Percentiles rank a stretch among this genome's conserved stretches.
phyloP scores from a whole-genome alignment of 2,888 invertebrate species.

The Platycnemis pennipes region DNA sequence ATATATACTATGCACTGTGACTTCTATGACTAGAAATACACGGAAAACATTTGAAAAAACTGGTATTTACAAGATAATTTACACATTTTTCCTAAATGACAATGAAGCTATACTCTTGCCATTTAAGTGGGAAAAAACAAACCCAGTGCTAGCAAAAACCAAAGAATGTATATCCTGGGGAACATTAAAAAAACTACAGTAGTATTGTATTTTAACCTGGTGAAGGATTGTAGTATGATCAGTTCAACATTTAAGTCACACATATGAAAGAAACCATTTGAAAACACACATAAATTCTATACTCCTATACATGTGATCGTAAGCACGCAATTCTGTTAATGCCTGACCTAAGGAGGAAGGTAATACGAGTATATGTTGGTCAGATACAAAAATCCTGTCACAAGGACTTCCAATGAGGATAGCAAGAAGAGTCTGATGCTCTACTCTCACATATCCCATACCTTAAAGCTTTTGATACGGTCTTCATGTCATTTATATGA shows the following conservation, averaged over 20 bases:
- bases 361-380: background rate
- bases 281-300: background rate
- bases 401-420: background rate
- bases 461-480: too few species aligned
- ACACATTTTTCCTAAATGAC: conserved; percentile 33
- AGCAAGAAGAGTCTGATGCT: background rate
- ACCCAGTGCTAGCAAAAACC: background rate
- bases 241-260: background rate
- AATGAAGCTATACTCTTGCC: conserved; percentile 13
- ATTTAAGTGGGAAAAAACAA: background rate
- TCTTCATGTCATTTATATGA: too few species aligned
- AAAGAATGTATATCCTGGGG: background rate
- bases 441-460: too few species aligned
- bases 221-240: background rate
- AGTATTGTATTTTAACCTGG: background rate
- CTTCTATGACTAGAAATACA: conserved; percentile 29
- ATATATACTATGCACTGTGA: background rate
- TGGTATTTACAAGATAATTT: conserved; percentile 43
- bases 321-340: background rate
- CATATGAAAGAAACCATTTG: background rate
- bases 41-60: background rate
- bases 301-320: background rate
- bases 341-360: background rate
- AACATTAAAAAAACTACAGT: background rate
- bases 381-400: background rate